Evolutionary conservation across 1,140 invertebrate species (phyloP).

Genomic region (Glossosoma conforme): DNA sequence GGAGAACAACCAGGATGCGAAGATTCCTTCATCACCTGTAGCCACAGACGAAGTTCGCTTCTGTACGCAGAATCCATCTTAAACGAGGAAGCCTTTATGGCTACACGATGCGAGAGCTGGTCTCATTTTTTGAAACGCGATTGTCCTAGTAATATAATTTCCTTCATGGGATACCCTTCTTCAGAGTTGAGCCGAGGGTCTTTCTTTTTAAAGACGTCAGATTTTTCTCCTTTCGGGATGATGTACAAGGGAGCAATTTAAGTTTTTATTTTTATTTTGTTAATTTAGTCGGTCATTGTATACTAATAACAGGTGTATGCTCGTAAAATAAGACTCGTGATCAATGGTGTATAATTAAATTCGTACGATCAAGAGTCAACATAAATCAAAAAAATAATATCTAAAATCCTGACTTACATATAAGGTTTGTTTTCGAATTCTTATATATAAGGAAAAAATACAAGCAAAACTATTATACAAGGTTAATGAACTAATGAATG

Average conservation of each 20-base stretch:
- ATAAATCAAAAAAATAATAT: too few species aligned
- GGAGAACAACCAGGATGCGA: constrained; percentile 19
- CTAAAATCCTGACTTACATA: too few species aligned
- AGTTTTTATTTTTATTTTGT: too few species aligned
- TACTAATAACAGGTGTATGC: too few species aligned
- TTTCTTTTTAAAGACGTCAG: constrained; percentile 9
- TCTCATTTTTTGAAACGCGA: not conserved
- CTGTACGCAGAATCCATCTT: constrained; percentile 19
- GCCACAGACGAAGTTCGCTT: constrained; percentile 14
- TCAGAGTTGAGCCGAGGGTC: constrained; percentile 6
- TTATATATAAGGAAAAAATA: too few species aligned
- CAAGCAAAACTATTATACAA: too few species aligned
- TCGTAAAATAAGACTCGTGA: too few species aligned
- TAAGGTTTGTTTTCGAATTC: too few species aligned
- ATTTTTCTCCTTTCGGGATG: constrained; percentile 7
- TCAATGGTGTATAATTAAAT: too few species aligned
- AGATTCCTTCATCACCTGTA: constrained; percentile 7
- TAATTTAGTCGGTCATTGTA: too few species aligned
- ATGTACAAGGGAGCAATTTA: not conserved
- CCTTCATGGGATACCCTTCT: constrained; percentile 6
- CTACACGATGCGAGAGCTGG: constrained; percentile 12
- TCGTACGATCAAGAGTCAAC: too few species aligned
- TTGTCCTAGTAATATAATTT: not conserved
- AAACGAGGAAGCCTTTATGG: constrained; percentile 11
- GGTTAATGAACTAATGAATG: too few species aligned